These are phyloP conservation scores for Rhimphoctona megacephalus DNA, from an alignment of 2,888 invertebrate genomes.

Conservation along the genomic window DNA sequence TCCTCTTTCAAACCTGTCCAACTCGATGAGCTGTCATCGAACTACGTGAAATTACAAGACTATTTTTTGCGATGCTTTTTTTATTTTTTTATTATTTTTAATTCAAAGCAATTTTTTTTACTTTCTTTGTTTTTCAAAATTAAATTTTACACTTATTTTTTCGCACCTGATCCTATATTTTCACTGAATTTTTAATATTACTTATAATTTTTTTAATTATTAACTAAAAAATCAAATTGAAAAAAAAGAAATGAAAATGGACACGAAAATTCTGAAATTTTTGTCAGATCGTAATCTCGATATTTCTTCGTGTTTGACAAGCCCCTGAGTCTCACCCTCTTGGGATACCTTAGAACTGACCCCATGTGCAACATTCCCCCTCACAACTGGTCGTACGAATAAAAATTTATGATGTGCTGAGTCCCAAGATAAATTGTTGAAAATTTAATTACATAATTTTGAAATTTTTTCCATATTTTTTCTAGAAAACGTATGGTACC, in stretches of 20 bases:
- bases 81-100: background rate
- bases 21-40: slow-evolving; percentile 15
- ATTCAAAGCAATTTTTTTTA: background rate
- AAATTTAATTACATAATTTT: background rate
- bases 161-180: too few species aligned
- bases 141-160: too few species aligned
- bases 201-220: too few species aligned
- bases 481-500: background rate
- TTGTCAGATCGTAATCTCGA: background rate
- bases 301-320: background rate
- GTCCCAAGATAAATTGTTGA: background rate
- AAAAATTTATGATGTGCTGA: background rate
- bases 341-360: slow-evolving; percentile 36
- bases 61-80: background rate
- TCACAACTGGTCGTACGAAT: background rate
- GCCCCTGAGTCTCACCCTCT: background rate
- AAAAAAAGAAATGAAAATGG: background rate
- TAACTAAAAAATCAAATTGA: background rate
- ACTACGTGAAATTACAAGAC: slow-evolving; percentile 2
- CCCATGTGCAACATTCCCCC: slow-evolving; percentile 3
- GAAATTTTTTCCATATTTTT: background rate
- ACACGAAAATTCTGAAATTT: background rate
- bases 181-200: too few species aligned
- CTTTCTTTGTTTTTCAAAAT: background rate
- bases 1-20: background rate